Conservation (phyloP, 2,888 invertebrate species). For the Leptinotarsa haldemani region DNA sequence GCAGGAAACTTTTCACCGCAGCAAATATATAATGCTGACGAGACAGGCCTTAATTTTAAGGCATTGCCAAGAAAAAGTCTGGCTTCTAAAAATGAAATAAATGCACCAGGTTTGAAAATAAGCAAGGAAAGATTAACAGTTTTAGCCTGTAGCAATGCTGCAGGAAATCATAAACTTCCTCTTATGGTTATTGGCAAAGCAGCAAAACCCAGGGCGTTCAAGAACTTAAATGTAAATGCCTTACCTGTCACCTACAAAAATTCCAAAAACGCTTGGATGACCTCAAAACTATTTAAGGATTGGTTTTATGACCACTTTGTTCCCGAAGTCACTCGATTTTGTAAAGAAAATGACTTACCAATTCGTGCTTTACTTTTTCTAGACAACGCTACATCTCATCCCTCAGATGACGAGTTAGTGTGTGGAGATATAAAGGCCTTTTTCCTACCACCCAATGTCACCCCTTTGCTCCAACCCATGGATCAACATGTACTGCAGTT, state of each 20-base stretch:
- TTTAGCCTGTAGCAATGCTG: slow-evolving; percentile 12
- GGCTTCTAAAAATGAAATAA: slow-evolving; percentile 6
- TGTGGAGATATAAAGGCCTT: slow-evolving; percentile 4
- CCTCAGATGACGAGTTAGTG: slow-evolving; percentile 9
- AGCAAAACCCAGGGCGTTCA: slow-evolving; percentile 4
- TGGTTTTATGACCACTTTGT: slow-evolving; percentile 16
- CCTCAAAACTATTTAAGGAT: not conserved
- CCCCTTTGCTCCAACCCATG: slow-evolving; percentile 8
- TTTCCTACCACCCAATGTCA: slow-evolving; percentile 13
- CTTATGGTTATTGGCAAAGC: slow-evolving; percentile 10
- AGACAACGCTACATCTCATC: slow-evolving; percentile 13
- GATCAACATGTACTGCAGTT: slow-evolving; percentile 9
- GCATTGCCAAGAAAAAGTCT: not conserved
- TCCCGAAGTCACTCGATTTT: not conserved
- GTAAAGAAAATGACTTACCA: no score
- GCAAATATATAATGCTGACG: not conserved
- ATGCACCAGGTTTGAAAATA: slow-evolving; percentile 9
- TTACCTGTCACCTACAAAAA: not conserved
- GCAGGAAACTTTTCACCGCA: not conserved
- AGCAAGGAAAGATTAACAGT: slow-evolving; percentile 7
- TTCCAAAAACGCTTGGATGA: slow-evolving; percentile 14
- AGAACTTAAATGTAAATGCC: not conserved
- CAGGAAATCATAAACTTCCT: not conserved
- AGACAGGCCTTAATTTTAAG: not conserved
- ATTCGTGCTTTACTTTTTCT: not conserved